Conservation (phyloP, 2,888 invertebrate genomes). For the Ochropacha duplaris region DNA sequence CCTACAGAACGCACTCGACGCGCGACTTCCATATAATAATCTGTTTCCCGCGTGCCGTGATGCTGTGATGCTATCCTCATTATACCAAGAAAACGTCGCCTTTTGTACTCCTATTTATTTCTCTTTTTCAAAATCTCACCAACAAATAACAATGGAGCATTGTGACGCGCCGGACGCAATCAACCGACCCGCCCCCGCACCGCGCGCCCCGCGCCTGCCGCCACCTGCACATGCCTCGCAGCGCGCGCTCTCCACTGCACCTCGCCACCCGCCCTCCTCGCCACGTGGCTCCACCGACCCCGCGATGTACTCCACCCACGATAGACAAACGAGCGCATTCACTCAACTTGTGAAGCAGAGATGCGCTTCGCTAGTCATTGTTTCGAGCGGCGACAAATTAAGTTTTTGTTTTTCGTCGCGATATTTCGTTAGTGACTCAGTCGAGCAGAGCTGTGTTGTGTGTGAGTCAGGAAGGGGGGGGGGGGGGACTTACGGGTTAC, state of each 20-base stretch:
- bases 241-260: background rate
- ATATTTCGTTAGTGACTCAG: background rate
- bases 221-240: no score
- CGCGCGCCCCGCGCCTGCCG: background rate
- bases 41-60: conserved; percentile 19
- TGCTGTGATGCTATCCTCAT: conserved; percentile 24
- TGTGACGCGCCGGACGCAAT: conserved; percentile 30
- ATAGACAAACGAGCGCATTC: background rate
- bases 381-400: conserved; percentile 11
- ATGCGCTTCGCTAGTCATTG: conserved; percentile 6
- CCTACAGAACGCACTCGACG: background rate
- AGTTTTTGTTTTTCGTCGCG: conserved; percentile 7
- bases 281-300: background rate
- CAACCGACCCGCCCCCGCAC: conserved; percentile 8
- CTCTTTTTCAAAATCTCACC: conserved; percentile 13
- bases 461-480: no score
- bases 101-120: conserved; percentile 33
- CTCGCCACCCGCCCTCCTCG: background rate
- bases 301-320: background rate
- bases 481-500: no score
- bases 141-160: conserved; percentile 29
- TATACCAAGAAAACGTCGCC: conserved; percentile 25
- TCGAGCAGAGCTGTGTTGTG: no score
- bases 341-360: background rate
- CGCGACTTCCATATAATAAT: conserved; percentile 20